Conservation (phyloP, 2,797 vertebrate genomes). For the Pagetopsis macropterus region DNA sequence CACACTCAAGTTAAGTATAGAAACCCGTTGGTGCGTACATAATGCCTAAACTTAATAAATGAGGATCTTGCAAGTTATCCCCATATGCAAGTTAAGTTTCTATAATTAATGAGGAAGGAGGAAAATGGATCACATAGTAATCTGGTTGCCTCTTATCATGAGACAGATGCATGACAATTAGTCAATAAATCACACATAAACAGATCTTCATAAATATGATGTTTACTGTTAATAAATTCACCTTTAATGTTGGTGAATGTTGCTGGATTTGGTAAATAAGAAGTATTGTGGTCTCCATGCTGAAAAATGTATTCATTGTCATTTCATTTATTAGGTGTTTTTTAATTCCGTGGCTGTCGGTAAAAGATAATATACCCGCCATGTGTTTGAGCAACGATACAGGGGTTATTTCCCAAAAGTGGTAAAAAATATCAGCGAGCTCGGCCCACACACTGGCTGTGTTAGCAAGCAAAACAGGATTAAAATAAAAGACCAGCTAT, state of each 20-base stretch:
- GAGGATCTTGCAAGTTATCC: too few species aligned
- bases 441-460: conserved; percentile 40
- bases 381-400: conserved; percentile 18
- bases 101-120: not conserved
- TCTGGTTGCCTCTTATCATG: not conserved
- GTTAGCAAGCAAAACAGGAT: conserved; percentile 41
- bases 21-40: too few species aligned
- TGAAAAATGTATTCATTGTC: not conserved
- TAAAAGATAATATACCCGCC: conserved; percentile 33
- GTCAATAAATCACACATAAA: conserved; percentile 25
- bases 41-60: not conserved
- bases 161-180: conserved; percentile 14
- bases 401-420: conserved; percentile 39
- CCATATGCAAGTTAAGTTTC: too few species aligned
- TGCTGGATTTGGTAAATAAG: not conserved
- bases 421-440: conserved; percentile 20
- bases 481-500: conserved; percentile 20
- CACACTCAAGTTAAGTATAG: not conserved
- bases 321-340: conserved; percentile 20
- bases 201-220: not conserved
- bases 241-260: not conserved
- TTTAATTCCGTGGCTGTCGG: conserved; percentile 10
- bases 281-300: not conserved
- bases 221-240: not conserved
- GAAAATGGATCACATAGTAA: not conserved